Evolutionary conservation across 2,888 invertebrate species (phyloP).

Genomic region (Phortica magna): DNA sequence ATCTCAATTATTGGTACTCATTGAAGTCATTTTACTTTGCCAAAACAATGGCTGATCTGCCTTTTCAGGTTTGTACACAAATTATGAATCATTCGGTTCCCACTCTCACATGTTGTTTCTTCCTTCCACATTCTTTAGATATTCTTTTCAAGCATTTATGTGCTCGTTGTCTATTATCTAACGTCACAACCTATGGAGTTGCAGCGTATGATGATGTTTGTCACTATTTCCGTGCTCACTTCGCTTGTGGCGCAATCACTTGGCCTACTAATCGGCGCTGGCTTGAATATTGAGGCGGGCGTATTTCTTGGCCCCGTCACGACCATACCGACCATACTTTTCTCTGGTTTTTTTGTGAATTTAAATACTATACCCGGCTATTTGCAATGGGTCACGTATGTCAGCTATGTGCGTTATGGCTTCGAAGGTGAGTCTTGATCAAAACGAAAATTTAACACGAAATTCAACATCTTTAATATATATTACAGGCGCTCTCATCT

Average conservation of each 20-base stretch:
- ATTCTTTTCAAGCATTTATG: slow-evolving; percentile 90
- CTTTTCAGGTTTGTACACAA: slow-evolving; percentile 88
- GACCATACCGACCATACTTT: slow-evolving; percentile 93
- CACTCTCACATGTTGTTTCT: too few relatives aligned
- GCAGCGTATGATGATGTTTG: slow-evolving; percentile 82
- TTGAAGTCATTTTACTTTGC: slow-evolving; percentile 97
- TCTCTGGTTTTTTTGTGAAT: slow-evolving; percentile 96
- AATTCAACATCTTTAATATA: neutral
- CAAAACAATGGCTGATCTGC: slow-evolving; percentile 96
- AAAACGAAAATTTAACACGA: neutral
- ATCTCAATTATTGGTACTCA: slow-evolving; percentile 98
- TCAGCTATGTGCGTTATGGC: slow-evolving; percentile 93
- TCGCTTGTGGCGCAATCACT: slow-evolving; percentile 95
- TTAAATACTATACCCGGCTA: slow-evolving; percentile 94
- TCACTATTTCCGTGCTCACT: slow-evolving; percentile 83
- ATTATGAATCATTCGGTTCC: neutral
- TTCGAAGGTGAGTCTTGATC: slow-evolving; percentile 84
- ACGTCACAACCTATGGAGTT: slow-evolving; percentile 96
- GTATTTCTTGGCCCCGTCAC: slow-evolving; percentile 92
- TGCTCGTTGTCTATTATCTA: slow-evolving; percentile 95
- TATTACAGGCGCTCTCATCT: slow-evolving; percentile 85
- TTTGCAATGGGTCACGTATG: slow-evolving; percentile 92
- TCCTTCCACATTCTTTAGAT: slow-evolving; percentile 80
- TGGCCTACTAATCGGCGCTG: slow-evolving; percentile 95
- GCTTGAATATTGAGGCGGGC: slow-evolving; percentile 90